Evolutionary conservation across 2,113 vertebrate species (phyloP).

Genomic region (Silurus meridionalis): DNA sequence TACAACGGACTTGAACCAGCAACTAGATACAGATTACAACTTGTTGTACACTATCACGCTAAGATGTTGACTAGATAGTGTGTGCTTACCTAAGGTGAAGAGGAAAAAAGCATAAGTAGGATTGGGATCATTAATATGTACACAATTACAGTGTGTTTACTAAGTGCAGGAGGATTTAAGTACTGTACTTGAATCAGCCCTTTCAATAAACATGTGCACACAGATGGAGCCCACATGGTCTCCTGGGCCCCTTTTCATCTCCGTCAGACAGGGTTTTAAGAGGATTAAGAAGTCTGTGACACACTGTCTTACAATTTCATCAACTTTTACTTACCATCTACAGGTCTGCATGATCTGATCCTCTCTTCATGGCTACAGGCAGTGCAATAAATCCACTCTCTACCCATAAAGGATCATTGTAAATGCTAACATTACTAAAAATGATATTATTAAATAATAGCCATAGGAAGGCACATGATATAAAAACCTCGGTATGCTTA

Average conservation of each 20-base stretch:
- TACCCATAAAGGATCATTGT: background rate
- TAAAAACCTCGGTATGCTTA: background rate
- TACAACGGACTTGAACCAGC: background rate
- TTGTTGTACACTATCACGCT: background rate
- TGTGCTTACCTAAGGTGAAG: background rate
- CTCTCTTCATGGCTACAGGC: slow-evolving; percentile 43
- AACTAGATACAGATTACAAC: background rate
- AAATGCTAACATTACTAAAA: background rate
- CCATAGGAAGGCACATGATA: background rate
- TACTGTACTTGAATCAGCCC: slow-evolving; percentile 22
- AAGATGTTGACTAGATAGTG: background rate
- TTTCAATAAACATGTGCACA: slow-evolving; percentile 16
- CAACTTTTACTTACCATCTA: slow-evolving; percentile 62
- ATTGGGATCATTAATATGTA: background rate
- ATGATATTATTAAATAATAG: background rate
- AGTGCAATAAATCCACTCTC: background rate
- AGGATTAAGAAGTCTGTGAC: slow-evolving; percentile 61
- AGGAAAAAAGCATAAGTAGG: background rate
- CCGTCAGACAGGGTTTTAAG: slow-evolving; percentile 53
- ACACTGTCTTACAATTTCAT: slow-evolving; percentile 62
- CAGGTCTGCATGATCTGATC: slow-evolving; percentile 52
- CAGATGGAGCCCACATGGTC: slow-evolving; percentile 50
- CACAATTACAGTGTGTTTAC: background rate
- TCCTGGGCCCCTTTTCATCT: slow-evolving; percentile 52
- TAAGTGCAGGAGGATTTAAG: slow-evolving; percentile 46